Evolutionary conservation across 2,888 invertebrate genomes (phyloP).

Genomic region (Phaonia tiefii): DNA sequence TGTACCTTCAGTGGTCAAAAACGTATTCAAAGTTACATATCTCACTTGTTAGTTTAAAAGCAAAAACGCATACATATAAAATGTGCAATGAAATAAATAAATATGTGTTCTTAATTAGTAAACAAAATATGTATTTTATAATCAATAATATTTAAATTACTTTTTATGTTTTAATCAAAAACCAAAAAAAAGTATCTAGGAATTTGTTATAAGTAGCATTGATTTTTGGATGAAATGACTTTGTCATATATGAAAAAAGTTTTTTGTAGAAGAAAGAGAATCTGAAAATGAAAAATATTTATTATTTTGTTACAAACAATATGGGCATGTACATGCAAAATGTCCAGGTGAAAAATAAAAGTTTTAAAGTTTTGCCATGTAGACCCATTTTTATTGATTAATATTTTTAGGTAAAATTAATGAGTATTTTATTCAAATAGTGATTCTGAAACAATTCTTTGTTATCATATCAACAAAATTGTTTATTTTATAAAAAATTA

Average conservation of each 20-base stretch:
- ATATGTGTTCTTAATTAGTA: slow-evolving; percentile 77
- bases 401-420: too few relatives aligned
- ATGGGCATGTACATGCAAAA: slow-evolving; percentile 50
- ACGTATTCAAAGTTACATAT: neutral
- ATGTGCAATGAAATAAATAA: slow-evolving; percentile 68
- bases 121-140: slow-evolving; percentile 68
- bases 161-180: slow-evolving; percentile 24
- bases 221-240: slow-evolving; percentile 9
- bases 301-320: slow-evolving; percentile 32
- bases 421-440: too few relatives aligned
- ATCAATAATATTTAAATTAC: slow-evolving; percentile 37
- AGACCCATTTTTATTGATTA: too few relatives aligned
- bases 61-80: neutral
- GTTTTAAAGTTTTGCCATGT: too few relatives aligned
- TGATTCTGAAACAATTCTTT: too few relatives aligned
- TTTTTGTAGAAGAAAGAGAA: slow-evolving; percentile 46
- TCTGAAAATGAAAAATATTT: slow-evolving; percentile 22
- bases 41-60: slow-evolving; percentile 33
- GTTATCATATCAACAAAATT: too few relatives aligned
- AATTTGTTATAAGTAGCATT: slow-evolving; percentile 48
- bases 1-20: too few relatives aligned
- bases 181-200: slow-evolving; percentile 42
- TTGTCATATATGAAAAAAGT: slow-evolving; percentile 23
- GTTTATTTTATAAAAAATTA: too few relatives aligned
- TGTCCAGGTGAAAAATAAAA: too few relatives aligned